phyloP scores from a whole-genome alignment of 2,888 invertebrate genomes.

The Syrphus vitripennis region DNA sequence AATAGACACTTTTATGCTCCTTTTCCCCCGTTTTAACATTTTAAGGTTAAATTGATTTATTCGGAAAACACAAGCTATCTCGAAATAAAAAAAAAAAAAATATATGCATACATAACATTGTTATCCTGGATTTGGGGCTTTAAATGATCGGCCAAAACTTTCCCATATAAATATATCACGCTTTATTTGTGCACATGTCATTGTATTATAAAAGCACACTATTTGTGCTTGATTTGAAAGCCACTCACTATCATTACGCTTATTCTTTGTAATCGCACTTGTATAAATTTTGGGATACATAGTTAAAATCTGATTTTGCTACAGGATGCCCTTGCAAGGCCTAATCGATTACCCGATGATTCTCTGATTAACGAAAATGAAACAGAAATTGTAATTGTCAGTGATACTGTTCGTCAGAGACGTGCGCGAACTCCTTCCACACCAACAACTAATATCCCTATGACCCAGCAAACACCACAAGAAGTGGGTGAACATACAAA shows the following conservation, averaged over 20 bases:
- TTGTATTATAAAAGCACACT: slow-evolving; percentile 41
- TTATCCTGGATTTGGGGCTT: slow-evolving; percentile 60
- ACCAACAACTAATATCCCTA: slow-evolving; percentile 73
- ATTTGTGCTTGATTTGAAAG: slow-evolving; percentile 21
- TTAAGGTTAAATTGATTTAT: slow-evolving; percentile 18
- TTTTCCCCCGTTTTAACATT: slow-evolving; percentile 15
- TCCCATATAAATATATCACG: slow-evolving; percentile 44
- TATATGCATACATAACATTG: slow-evolving; percentile 20
- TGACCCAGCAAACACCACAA: slow-evolving; percentile 61
- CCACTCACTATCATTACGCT: slow-evolving; percentile 57
- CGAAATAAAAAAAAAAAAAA: slow-evolving; percentile 19
- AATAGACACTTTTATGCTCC: neutral
- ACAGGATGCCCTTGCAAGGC: slow-evolving; percentile 42
- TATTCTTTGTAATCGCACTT: slow-evolving; percentile 54
- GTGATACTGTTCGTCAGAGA: slow-evolving; percentile 85
- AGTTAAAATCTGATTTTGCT: slow-evolving; percentile 58
- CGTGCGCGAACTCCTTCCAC: slow-evolving; percentile 80
- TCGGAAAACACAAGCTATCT: slow-evolving; percentile 62
- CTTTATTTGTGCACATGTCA: slow-evolving; percentile 60
- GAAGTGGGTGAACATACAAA: slow-evolving; percentile 72
- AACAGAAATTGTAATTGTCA: slow-evolving; percentile 84
- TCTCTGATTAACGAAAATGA: slow-evolving; percentile 75
- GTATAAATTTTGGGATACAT: slow-evolving; percentile 42
- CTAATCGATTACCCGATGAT: slow-evolving; percentile 20
- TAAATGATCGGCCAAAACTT: slow-evolving; percentile 31